phyloP scores from a whole-genome alignment of 1,140 invertebrate genomes.

The Geopemphigus sp. region DNA sequence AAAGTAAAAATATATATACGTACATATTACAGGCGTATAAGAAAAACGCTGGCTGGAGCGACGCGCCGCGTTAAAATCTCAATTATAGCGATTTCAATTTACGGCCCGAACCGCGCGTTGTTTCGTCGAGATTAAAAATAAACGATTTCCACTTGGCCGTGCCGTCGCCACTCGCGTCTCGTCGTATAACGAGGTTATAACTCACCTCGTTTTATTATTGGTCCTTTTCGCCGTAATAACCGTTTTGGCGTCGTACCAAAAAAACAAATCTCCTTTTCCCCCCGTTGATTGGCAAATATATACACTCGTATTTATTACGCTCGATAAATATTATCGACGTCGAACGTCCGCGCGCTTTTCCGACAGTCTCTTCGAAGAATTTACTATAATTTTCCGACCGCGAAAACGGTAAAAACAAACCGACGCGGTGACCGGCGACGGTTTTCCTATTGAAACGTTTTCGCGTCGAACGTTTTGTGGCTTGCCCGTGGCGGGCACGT shows the following conservation, averaged over 20 bases:
- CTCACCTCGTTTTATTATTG: slow-evolving; percentile 32
- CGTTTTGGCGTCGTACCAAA: neutral
- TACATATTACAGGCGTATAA: neutral
- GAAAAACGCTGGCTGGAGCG: neutral
- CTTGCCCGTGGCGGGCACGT: no score
- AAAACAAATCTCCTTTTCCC: slow-evolving; percentile 12
- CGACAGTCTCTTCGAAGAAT: no score
- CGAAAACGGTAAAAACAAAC: no score
- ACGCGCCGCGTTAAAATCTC: slow-evolving; percentile 18
- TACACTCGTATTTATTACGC: slow-evolving; percentile 39
- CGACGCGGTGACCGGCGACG: no score
- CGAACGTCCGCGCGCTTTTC: no score
- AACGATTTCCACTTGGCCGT: slow-evolving; percentile 13
- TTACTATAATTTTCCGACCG: no score
- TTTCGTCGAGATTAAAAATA: slow-evolving; percentile 43
- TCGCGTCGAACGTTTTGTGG: no score
- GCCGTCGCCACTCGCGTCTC: neutral
- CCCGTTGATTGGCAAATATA: neutral
- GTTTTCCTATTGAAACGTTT: no score
- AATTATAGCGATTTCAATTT: slow-evolving; percentile 43
- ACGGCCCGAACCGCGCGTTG: slow-evolving; percentile 2
- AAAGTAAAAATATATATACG: neutral
- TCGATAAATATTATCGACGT: no score
- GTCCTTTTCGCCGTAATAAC: slow-evolving; percentile 25
- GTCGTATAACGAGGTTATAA: slow-evolving; percentile 25